Evolutionary conservation across 2,888 invertebrate species (phyloP), one percentile per base, ranked within the genome.

Genomic region (Mythimna vitellina): DNA sequence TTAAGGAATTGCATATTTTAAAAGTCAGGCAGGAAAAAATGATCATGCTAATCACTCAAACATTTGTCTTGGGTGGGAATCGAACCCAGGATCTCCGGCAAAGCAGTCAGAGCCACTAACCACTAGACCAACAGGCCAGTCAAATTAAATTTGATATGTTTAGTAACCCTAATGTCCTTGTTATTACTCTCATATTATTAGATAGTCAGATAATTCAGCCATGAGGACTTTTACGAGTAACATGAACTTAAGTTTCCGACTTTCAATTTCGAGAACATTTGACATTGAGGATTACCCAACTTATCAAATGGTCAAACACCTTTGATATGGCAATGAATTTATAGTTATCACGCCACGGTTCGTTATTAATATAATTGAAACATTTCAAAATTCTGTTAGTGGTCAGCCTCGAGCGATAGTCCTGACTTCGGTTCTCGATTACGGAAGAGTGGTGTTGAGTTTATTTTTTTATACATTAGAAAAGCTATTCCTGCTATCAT

Each of bases 331-430:
- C 73, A 73, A 58, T 73, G 73, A 38, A 60, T 22, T 60, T 1
- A 51, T 6, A 32, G 7, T n/a, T 65, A 73, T 9, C 49, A 65
- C 12, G 32, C 6, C 49, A 75, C 12, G 32, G 2, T 51, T 14
- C 42, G 3, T 35, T 25, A 17, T 46, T 66, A 46, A 12, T 38
- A 51, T 58, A 29, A 29, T 58, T 22, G 25, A 67, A 54, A 14
- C 32, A 76, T 74, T 68, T 76, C 76, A 51, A 68, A 76, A 74
- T 32, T 42, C 8, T 10, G 66, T 58, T 75, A 65, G 75, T 73
- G 42, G 75, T 12, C 56, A 75, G 49, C 73, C 75, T 74, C 65
- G 73, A 22, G 22, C 3, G 12, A 8, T 14, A 29, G 10, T 58
- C 0, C 38, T 22, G 20, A 7, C 4, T 51, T 14, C 20, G 49